A percentile compares a stretch with the other conserved stretches of the same genome.
phyloP scores from a whole-genome alignment of 2,797 vertebrate species.

The Furcifer pardalis region DNA sequence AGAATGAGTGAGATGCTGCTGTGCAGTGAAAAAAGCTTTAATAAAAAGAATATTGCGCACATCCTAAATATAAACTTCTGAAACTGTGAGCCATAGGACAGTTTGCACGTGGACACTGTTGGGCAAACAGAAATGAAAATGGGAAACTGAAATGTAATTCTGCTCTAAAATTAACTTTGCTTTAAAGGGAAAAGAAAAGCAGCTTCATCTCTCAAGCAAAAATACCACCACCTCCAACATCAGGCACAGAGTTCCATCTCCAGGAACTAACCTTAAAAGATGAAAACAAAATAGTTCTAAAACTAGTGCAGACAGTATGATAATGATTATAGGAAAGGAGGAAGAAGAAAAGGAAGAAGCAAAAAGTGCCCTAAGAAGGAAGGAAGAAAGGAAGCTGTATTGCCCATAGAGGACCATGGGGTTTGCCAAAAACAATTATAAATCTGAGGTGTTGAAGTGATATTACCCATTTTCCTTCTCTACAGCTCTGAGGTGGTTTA shows the following conservation, averaged over 20 bases:
- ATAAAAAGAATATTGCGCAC: background rate
- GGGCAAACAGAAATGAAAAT: constrained; percentile 4
- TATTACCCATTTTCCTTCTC: no score
- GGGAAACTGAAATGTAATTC: background rate
- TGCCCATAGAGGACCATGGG: no score
- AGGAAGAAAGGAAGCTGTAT: background rate
- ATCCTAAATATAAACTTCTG: background rate
- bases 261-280: background rate
- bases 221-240: background rate
- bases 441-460: no score
- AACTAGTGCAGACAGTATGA: background rate
- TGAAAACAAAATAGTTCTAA: background rate
- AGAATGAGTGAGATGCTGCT: background rate
- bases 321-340: background rate
- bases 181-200: background rate
- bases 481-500: no score
- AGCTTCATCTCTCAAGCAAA: background rate
- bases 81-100: constrained; percentile 7
- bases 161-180: constrained; percentile 17
- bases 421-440: no score
- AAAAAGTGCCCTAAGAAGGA: background rate
- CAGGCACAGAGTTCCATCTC: background rate
- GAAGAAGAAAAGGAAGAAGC: background rate
- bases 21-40: background rate
- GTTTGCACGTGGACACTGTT: constrained; percentile 2